Conservation (phyloP, 2,113 vertebrate genomes). For the Sorex fumeus region DNA sequence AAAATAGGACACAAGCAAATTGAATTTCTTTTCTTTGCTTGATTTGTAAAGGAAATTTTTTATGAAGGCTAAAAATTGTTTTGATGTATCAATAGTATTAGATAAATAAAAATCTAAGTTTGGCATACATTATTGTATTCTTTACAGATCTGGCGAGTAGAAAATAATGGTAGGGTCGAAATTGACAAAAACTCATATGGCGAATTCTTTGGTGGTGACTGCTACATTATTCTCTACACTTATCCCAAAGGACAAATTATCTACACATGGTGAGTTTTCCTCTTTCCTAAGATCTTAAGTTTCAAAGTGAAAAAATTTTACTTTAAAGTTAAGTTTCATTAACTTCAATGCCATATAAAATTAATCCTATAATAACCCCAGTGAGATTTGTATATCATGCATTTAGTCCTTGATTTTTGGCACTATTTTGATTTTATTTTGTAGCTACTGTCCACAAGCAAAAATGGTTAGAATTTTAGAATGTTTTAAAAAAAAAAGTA, state of each 20-base stretch:
- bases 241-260: slow-evolving; percentile 93
- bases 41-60: slow-evolving; percentile 19
- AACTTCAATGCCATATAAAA: not conserved
- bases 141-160: slow-evolving; percentile 95
- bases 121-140: not conserved
- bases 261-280: slow-evolving; percentile 93
- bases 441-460: not conserved
- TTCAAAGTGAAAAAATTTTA: not conserved
- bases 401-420: not conserved
- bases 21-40: not conserved
- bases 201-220: slow-evolving; percentile 96
- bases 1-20: slow-evolving; percentile 31
- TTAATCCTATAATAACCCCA: not conserved
- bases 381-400: not conserved
- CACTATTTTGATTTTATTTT: slow-evolving; percentile 24
- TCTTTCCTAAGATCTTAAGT: not conserved
- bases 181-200: slow-evolving; percentile 88
- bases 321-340: not conserved
- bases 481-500: not conserved
- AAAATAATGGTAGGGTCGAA: slow-evolving; percentile 90
- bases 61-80: not conserved
- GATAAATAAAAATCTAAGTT: not conserved
- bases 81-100: not conserved
- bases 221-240: slow-evolving; percentile 96
- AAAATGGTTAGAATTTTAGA: not conserved